Conservation (phyloP, 2,113 vertebrate species). For the Laticauda laticaudata region DNA sequence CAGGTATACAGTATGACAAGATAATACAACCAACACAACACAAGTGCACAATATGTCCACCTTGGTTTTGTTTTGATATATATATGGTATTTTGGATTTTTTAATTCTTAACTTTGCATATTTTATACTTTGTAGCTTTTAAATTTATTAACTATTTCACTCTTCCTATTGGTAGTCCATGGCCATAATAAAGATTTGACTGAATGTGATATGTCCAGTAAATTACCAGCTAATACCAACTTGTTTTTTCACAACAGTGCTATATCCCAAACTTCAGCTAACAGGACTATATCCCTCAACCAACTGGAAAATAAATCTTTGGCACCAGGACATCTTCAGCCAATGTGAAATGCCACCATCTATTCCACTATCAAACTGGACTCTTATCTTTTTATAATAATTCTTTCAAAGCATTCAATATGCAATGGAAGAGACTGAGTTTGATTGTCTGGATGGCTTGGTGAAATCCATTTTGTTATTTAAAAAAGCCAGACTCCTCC, state of each 20-base stretch:
- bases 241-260: not conserved
- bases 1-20: accelerated
- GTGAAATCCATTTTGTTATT: not conserved
- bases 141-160: not conserved
- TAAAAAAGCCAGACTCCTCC: not conserved
- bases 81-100: too few species aligned
- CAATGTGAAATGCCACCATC: not conserved
- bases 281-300: not conserved
- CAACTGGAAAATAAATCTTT: not conserved
- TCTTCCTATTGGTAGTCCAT: not conserved
- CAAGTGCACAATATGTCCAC: accelerated
- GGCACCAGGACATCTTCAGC: not conserved
- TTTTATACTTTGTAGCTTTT: not conserved
- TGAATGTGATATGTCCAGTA: not conserved
- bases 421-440: not conserved
- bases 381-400: not conserved
- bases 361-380: not conserved
- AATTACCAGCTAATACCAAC: accelerated
- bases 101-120: not conserved
- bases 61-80: not conserved
- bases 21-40: not conserved
- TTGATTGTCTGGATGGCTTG: not conserved
- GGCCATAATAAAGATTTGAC: not conserved
- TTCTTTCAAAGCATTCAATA: not conserved
- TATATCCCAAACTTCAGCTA: not conserved